phyloP scores from a whole-genome alignment of 2,113 vertebrate species.

The Crypturellus undulatus region DNA sequence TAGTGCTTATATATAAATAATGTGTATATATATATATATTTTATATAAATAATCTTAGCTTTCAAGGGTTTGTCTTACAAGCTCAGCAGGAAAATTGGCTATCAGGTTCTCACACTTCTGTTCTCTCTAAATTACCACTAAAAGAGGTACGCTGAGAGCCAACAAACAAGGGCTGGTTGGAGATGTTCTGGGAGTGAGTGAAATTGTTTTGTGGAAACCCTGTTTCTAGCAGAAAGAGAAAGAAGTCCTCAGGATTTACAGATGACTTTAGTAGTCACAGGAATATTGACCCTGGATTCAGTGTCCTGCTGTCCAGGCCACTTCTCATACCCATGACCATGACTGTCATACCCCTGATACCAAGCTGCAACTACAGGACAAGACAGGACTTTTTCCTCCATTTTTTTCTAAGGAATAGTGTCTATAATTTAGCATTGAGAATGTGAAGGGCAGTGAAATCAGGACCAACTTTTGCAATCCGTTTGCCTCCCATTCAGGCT shows the following conservation, averaged over 20 bases:
- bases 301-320: not conserved
- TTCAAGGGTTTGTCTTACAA: not conserved
- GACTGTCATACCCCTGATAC: not conserved
- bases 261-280: not conserved
- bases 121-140: not conserved
- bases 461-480: not conserved
- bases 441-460: not conserved
- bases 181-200: rapidly evolving
- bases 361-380: not conserved
- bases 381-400: not conserved
- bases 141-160: rapidly evolving
- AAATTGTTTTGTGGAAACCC: not conserved
- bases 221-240: not conserved
- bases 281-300: not conserved
- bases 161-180: rapidly evolving
- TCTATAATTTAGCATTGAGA: not conserved
- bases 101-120: not conserved
- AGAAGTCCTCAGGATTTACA: not conserved
- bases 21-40: too few relatives aligned
- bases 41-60: not conserved
- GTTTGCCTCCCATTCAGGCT: not conserved
- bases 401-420: not conserved
- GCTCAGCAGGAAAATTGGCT: not conserved
- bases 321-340: not conserved
- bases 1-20: too few relatives aligned